Conservation (phyloP, 2,888 invertebrate species). For the Yponomeuta plumbellus region DNA sequence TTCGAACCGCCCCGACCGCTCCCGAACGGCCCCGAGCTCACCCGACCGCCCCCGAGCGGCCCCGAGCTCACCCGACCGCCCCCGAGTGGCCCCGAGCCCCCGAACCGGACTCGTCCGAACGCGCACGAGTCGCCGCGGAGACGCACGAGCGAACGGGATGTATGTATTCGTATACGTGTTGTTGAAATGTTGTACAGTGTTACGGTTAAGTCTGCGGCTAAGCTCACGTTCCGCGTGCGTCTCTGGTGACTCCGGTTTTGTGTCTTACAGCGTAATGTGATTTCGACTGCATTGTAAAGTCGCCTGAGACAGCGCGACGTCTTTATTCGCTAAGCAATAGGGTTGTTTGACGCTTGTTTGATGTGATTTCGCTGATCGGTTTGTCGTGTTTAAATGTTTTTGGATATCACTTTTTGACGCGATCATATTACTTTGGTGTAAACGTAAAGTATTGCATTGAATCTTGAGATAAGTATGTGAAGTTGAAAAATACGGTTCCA, state of each 20-base stretch:
- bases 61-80: not conserved
- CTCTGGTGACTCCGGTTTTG: not conserved
- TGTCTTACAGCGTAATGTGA: constrained; percentile 1
- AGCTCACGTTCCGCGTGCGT: not conserved
- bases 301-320: not conserved
- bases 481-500: not conserved
- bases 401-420: not conserved
- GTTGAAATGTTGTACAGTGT: constrained; percentile 1
- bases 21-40: not conserved
- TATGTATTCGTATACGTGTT: not conserved
- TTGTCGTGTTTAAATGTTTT: not conserved
- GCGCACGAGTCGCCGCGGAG: not conserved
- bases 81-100: no score
- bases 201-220: not conserved
- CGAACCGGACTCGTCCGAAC: not conserved
- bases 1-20: not conserved
- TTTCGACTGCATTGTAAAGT: not conserved
- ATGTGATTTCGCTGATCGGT: not conserved
- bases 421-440: not conserved
- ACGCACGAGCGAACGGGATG: not conserved
- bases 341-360: not conserved
- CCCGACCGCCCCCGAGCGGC: not conserved
- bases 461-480: not conserved
- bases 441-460: not conserved
- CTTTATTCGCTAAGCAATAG: not conserved